Percentiles rank a stretch among this genome's conserved stretches.
These are phyloP conservation scores for Nettapus auritus DNA, from an alignment of 2,113 vertebrate species.

Conservation along the genomic window DNA sequence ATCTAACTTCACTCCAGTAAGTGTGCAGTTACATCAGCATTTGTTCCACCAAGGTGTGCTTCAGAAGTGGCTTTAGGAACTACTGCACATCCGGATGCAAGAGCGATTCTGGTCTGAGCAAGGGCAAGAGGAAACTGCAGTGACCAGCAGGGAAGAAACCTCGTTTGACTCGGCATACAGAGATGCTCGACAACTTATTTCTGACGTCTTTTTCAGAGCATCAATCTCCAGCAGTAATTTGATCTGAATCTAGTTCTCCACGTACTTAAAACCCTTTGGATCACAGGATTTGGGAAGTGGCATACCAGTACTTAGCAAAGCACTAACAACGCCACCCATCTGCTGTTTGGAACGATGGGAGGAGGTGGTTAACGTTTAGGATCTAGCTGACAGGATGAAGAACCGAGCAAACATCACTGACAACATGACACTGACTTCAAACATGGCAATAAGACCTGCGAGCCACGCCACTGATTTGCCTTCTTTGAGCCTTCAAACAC, in stretches of 20 bases:
- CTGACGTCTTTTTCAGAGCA: background rate
- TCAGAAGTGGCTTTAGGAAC: background rate
- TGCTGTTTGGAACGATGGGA: accelerated
- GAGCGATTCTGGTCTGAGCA: background rate
- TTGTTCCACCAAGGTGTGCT: background rate
- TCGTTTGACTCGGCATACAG: background rate
- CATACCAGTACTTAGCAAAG: background rate
- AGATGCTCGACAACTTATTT: background rate
- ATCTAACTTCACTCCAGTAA: background rate
- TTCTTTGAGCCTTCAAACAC: background rate
- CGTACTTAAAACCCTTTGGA: background rate
- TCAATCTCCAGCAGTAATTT: background rate
- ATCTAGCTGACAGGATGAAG: background rate
- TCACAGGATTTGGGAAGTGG: background rate
- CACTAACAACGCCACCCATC: accelerated
- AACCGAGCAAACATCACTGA: background rate
- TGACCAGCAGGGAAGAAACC: background rate
- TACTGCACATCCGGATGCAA: background rate
- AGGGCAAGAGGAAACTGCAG: background rate
- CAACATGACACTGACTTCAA: background rate
- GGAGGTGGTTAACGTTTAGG: background rate
- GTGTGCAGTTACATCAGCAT: background rate
- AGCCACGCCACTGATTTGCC: background rate
- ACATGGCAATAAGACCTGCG: background rate
- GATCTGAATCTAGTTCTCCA: background rate